phyloP scores from a whole-genome alignment of 2,888 invertebrate genomes.

The Aphelenchoides bicaudatus region DNA sequence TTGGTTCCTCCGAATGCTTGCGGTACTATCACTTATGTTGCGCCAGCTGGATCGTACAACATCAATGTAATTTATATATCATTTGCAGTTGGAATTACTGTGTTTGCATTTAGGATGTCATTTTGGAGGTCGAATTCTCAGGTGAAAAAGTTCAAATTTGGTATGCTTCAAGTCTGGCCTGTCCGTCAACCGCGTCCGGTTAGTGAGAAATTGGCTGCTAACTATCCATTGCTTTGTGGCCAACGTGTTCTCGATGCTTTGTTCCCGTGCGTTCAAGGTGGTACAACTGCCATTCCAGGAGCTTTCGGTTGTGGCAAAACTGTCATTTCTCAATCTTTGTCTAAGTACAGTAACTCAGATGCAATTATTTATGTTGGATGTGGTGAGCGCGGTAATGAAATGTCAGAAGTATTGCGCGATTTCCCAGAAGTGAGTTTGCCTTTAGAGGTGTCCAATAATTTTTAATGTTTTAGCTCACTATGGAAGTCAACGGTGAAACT shows the following conservation, averaged over 20 bases:
- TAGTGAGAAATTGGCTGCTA: constrained; percentile 95
- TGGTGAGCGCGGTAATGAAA: constrained; percentile 99
- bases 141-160: constrained; percentile 83
- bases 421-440: constrained; percentile 75
- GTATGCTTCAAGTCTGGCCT: constrained; percentile 99
- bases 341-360: constrained; percentile 99
- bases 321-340: constrained; percentile 97
- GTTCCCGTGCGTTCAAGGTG: constrained; percentile 76
- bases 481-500: constrained; percentile 86
- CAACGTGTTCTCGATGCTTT: constrained; percentile 95
- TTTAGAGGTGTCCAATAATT: neutral
- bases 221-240: constrained; percentile 94
- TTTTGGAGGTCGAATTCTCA: no score
- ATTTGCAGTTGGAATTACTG: constrained; percentile 92
- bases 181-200: constrained; percentile 94
- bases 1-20: constrained; percentile 87
- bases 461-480: constrained; percentile 69
- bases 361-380: constrained; percentile 99
- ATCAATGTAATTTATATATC: constrained; percentile 81
- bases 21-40: constrained; percentile 92
- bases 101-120: no score
- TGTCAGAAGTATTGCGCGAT: constrained; percentile 94
- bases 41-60: constrained; percentile 85
- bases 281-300: constrained; percentile 64
- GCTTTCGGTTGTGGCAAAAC: constrained; percentile 99